A percentile compares a stretch with the other conserved stretches of the same genome.
phyloP scores from a whole-genome alignment of 2,797 vertebrate genomes.

The Enteromius mattozi region DNA sequence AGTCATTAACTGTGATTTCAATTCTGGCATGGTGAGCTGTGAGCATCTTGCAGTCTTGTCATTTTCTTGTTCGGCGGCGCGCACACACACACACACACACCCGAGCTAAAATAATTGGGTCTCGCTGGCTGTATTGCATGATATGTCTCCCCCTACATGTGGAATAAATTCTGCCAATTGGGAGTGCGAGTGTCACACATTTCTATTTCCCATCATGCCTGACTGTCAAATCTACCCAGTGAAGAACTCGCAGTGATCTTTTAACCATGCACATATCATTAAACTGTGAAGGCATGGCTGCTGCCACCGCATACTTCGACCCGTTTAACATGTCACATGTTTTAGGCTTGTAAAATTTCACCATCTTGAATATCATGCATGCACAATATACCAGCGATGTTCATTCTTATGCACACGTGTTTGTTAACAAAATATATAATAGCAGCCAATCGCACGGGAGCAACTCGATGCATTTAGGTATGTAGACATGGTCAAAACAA shows the following conservation, averaged over 20 bases:
- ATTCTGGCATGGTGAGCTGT: constrained; percentile 36
- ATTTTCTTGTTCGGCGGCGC: constrained; percentile 5
- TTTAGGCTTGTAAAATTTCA: not conserved
- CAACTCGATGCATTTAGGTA: not conserved
- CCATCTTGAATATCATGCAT: not conserved
- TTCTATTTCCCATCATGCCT: constrained; percentile 47
- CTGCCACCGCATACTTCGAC: constrained; percentile 1
- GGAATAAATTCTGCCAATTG: constrained; percentile 39
- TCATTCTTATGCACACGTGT: not conserved
- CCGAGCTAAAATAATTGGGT: constrained; percentile 45
- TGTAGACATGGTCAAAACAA: not conserved
- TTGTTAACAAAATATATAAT: not conserved
- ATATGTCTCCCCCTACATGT: constrained; percentile 35
- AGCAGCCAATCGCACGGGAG: not conserved
- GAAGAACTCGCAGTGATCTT: constrained; percentile 18
- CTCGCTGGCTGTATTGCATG: constrained; percentile 45
- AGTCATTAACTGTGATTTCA: constrained; percentile 31
- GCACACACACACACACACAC: not conserved
- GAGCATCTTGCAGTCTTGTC: constrained; percentile 36
- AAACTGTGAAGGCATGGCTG: constrained; percentile 19
- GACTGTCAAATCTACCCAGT: constrained; percentile 37
- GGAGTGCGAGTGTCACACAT: constrained; percentile 35
- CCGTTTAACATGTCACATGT: constrained; percentile 34
- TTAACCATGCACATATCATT: constrained; percentile 44
- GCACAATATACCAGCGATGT: not conserved